Conservation (phyloP, 2,797 vertebrate genomes). For the Ambastaia sidthimunki region DNA sequence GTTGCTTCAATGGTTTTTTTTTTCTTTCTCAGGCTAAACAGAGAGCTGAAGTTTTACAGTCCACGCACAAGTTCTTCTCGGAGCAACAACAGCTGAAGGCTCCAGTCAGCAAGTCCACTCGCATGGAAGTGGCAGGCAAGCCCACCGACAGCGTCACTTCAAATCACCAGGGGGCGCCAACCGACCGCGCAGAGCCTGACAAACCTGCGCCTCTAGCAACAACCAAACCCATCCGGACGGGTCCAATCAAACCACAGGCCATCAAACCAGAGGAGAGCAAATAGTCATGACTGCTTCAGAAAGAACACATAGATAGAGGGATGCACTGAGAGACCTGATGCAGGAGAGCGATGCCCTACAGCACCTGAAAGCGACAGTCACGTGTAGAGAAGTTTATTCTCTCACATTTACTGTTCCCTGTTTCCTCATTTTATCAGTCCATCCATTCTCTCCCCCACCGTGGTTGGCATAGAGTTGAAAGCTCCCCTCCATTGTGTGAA, state of each 20-base stretch:
- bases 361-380: slow-evolving; percentile 37
- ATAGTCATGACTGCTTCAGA: slow-evolving; percentile 64
- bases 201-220: slow-evolving; percentile 79
- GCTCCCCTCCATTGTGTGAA: slow-evolving; percentile 45
- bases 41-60: slow-evolving; percentile 98
- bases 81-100: slow-evolving; percentile 88
- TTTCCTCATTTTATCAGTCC: slow-evolving; percentile 56
- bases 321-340: slow-evolving; percentile 29
- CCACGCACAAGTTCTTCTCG: slow-evolving; percentile 98
- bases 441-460: slow-evolving; percentile 58
- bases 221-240: slow-evolving; percentile 94
- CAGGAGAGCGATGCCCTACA: not conserved
- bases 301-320: slow-evolving; percentile 25
- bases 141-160: slow-evolving; percentile 78
- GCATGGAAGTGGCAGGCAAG: slow-evolving; percentile 82
- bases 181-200: slow-evolving; percentile 79
- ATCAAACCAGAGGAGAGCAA: slow-evolving; percentile 99
- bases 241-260: slow-evolving; percentile 98
- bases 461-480: slow-evolving; percentile 50
- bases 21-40: slow-evolving; percentile 89
- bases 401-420: slow-evolving; percentile 45
- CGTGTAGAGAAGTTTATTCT: slow-evolving; percentile 47
- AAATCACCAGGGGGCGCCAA: slow-evolving; percentile 74
- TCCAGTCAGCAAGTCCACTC: slow-evolving; percentile 84
- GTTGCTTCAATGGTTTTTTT: no score